phyloP scores from a whole-genome alignment of 2,113 vertebrate genomes.

The Rhineura floridana region DNA sequence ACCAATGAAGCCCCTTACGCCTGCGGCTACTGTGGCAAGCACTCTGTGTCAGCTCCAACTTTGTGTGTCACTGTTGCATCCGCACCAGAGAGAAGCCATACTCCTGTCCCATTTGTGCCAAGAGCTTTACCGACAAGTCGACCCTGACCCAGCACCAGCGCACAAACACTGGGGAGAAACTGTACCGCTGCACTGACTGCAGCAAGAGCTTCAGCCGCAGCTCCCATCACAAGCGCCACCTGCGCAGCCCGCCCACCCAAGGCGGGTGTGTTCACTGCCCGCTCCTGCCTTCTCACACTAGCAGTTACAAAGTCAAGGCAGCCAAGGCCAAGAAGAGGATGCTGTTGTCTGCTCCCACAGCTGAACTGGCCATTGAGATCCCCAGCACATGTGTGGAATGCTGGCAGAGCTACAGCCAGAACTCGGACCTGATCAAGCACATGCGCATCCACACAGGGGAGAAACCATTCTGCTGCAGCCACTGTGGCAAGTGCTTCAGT shows the following conservation, averaged over 20 bases:
- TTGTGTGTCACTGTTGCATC: too few species aligned
- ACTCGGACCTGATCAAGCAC: conserved; percentile 65
- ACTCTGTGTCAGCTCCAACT: too few species aligned
- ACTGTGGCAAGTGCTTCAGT: conserved; percentile 57
- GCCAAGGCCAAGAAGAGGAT: conserved; percentile 39
- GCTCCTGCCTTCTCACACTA: neutral
- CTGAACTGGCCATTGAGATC: conserved; percentile 52
- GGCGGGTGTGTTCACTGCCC: too few species aligned
- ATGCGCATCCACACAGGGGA: conserved; percentile 57
- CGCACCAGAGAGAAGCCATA: too few species aligned
- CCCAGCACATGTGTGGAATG: conserved; percentile 61
- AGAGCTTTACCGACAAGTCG: too few species aligned
- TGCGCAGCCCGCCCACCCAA: neutral
- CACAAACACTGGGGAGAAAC: too few species aligned
- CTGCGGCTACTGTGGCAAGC: conserved; percentile 66
- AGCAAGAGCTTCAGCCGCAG: conserved; percentile 62
- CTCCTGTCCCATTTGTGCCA: too few species aligned
- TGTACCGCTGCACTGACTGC: conserved; percentile 57
- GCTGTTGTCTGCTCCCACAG: neutral
- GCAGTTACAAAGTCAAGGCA: neutral
- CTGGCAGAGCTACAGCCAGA: too few species aligned
- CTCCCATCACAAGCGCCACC: conserved; percentile 54
- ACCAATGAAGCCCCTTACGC: conserved; percentile 64
- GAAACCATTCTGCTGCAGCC: conserved; percentile 55
- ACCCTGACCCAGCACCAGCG: conserved; percentile 59